Evolutionary conservation across 2,797 vertebrate species (phyloP), one percentile per base, ranked within the genome.

Genomic region (Falco rusticolus): DNA sequence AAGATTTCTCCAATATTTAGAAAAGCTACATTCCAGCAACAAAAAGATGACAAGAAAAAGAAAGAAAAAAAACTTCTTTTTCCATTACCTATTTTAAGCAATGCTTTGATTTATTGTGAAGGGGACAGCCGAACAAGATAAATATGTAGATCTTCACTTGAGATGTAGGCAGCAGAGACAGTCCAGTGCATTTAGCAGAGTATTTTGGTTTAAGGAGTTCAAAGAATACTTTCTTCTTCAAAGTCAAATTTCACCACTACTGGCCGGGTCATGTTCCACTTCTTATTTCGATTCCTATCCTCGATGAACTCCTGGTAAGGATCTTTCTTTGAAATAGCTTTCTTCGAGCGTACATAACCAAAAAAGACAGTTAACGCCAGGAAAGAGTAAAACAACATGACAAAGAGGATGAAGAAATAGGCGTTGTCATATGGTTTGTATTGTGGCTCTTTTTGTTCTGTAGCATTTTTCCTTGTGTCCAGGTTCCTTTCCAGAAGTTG

Each of bases 301-400:
- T 97, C 98, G 10, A 97, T 98, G 97, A 98, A 98, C 98, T 99
- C 98, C 95, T 98, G 97, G 83, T 98, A 98, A 93, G 98, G 98
- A 98, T 99, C 98, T 97, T 98, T 98, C 97, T 98, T 98, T 96
- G 98, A 98, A 97, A 98, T 97, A 13, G 97, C 97, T 84, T 98
- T 98, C 96, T 98, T 97, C 34, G 97, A 97, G 94, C 98, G 97
- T 70, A 98, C 96, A 91, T 99, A 98, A 98, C 99, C 99, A 96
- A 98, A 98, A 94, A 99, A 99, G 96, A 99, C 98, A 86, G 98
- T 97, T 94, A 98, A 97, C 37, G 98, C 98, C 88, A 99, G 97
- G 96, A 99, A 98, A 95, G 98, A 98, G 97, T 99, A 99, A 98
- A 99, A 99, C 84, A 99, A 96, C 98, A 99, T 99, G 95, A 99